Evolutionary conservation across 2,113 vertebrate species (phyloP), one percentile per base, ranked within the genome.

Genomic region (Circaetus gallicus): DNA sequence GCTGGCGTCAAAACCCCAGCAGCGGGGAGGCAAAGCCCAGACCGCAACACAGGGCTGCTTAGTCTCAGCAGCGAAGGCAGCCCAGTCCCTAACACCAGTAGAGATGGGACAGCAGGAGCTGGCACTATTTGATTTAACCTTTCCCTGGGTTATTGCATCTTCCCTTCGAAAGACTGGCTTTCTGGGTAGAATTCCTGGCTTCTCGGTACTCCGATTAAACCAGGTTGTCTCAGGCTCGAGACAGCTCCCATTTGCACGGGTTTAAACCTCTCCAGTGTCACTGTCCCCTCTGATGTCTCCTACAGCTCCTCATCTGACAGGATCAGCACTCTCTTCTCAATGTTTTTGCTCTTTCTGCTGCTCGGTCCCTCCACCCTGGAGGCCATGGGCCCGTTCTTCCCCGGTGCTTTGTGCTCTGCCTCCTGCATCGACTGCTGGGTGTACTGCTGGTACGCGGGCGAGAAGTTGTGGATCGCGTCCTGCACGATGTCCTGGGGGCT

Each of bases 401-500:
- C 95, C 0, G 98, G 98, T 0, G 13, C 86, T 8, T 95, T 95
- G 49, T 18, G 96, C 56, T 98, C 98, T 79, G 98, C 98, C 84
- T 99, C 99, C 43, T 99, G 99, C 31, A 98, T 99, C 5, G 99
- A 98, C 95, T 99, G 99, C 98, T 99, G 99, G 8, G 98, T 98
- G 97, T 99, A 99, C 96, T 99, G 99, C 97, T 99, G 99, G 97
- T 99, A 99, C 0, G 98, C 83, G 0, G 99, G 99, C 0, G 99
- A 99, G 98, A 99, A 99, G 98, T 99, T 99, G 97, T 99, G 99
- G 93, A 99, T 99, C 16, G 99, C 99, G 9, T 99, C 99, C 95
- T 99, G 99, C 25, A 99, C 99, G 7, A 99, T 99, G 91, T 99
- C 99, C 58, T 99, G 98, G 7, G 99, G 99, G 94, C 99, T 99